Conservation (phyloP, 2,888 invertebrate species). For the Oligia fasciuncula region DNA sequence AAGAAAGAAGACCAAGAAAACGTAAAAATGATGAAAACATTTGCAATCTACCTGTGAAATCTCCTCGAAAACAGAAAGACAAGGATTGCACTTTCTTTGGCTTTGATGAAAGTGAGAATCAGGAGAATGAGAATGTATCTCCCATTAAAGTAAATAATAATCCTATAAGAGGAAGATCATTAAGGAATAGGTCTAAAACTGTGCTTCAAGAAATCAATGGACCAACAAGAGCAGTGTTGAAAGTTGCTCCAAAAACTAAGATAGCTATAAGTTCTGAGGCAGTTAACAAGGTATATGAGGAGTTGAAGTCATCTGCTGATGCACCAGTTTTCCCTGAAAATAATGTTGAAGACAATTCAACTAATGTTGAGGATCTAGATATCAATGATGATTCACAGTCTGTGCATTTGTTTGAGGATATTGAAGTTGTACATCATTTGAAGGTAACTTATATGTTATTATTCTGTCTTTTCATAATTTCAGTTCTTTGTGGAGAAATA, state of each 20-base stretch:
- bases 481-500: background rate
- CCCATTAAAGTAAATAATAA: constrained; percentile 75
- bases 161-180: constrained; percentile 64
- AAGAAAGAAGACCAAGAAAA: constrained; percentile 61
- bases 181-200: constrained; percentile 74
- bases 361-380: constrained; percentile 67
- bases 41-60: constrained; percentile 58
- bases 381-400: constrained; percentile 76
- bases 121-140: constrained; percentile 81
- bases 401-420: constrained; percentile 87
- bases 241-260: constrained; percentile 76
- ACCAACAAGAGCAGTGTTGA: constrained; percentile 76
- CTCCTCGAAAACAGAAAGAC: constrained; percentile 67
- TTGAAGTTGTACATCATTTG: constrained; percentile 83
- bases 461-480: background rate
- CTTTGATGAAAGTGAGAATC: constrained; percentile 84
- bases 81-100: constrained; percentile 83
- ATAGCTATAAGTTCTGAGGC: constrained; percentile 72
- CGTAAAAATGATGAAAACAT: constrained; percentile 66
- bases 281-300: constrained; percentile 77
- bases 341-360: constrained; percentile 62
- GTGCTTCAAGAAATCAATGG: constrained; percentile 81
- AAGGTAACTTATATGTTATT: constrained; percentile 73
- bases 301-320: constrained; percentile 77
- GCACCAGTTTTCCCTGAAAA: constrained; percentile 77